A percentile compares a stretch with the other conserved stretches of the same genome.
Evolutionary conservation across 2,888 invertebrate species (phyloP).

Genomic region (Coleophora flavipennella): DNA sequence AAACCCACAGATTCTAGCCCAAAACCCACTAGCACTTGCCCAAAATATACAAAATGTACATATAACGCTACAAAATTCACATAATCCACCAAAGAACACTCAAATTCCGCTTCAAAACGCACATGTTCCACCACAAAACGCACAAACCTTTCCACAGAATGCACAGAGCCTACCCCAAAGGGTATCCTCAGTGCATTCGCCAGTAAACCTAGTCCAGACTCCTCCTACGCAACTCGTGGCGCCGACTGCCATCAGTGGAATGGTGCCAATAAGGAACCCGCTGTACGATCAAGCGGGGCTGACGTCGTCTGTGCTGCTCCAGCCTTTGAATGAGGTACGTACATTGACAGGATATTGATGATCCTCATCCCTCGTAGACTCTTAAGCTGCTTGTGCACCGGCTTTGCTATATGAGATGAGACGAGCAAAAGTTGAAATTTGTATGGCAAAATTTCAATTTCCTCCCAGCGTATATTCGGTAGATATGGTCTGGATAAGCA

Average conservation of each 20-base stretch:
- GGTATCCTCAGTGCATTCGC: slow-evolving; percentile 21
- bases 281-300: slow-evolving; percentile 54
- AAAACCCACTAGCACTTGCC: too few species aligned
- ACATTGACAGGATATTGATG: too few species aligned
- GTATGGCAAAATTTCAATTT: too few species aligned
- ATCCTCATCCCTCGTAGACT: too few species aligned
- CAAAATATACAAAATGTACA: too few species aligned
- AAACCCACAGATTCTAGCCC: too few species aligned
- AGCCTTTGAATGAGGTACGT: slow-evolving; percentile 61
- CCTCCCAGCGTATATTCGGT: too few species aligned
- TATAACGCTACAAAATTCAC: slow-evolving; percentile 1
- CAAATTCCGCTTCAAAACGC: slow-evolving; percentile 20
- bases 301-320: slow-evolving; percentile 54
- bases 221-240: slow-evolving; percentile 38
- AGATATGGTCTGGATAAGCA: too few species aligned
- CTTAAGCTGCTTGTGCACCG: too few species aligned
- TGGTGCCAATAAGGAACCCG: slow-evolving; percentile 57
- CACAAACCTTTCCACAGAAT: neutral
- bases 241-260: slow-evolving; percentile 46
- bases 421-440: too few species aligned
- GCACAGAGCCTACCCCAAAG: neutral
- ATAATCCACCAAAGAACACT: slow-evolving; percentile 18
- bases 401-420: too few species aligned
- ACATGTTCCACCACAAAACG: neutral
- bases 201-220: slow-evolving; percentile 32